Conservation (phyloP, 2,888 invertebrate genomes). For the Thumatha senex region DNA sequence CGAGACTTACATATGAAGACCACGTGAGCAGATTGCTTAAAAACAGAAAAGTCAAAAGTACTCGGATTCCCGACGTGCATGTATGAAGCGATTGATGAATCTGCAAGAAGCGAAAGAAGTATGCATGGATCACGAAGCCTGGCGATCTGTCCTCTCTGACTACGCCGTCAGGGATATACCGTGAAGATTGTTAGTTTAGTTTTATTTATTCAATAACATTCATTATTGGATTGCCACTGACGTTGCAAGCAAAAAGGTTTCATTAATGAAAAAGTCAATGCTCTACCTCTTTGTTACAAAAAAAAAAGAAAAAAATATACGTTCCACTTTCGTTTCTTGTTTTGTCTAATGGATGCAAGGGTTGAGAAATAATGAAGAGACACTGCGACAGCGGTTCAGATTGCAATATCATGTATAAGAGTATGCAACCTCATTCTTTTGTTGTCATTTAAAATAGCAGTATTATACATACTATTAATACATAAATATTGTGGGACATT, state of each 20-base stretch:
- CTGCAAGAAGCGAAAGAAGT: no score
- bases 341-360: slow-evolving; percentile 57
- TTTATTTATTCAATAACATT: slow-evolving; percentile 30
- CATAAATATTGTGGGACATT: no score
- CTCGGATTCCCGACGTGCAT: no score
- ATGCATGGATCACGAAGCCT: no score
- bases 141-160: no score
- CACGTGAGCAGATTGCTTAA: no score
- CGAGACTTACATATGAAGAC: no score
- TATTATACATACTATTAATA: no score
- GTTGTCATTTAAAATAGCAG: neutral
- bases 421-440: neutral
- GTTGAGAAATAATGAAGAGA: slow-evolving; percentile 69
- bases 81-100: no score
- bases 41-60: no score
- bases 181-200: no score
- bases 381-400: slow-evolving; percentile 26
- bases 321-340: slow-evolving; percentile 61
- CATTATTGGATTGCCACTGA: slow-evolving; percentile 51
- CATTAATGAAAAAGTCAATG: slow-evolving; percentile 65
- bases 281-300: slow-evolving; percentile 54
- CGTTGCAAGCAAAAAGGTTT: slow-evolving; percentile 59
- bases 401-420: neutral
- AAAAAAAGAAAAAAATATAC: slow-evolving; percentile 57
- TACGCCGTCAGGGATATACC: no score